Base-by-base conservation (phyloP, 2,113 vertebrate species). In the Pygoscelis adeliae region DNA sequence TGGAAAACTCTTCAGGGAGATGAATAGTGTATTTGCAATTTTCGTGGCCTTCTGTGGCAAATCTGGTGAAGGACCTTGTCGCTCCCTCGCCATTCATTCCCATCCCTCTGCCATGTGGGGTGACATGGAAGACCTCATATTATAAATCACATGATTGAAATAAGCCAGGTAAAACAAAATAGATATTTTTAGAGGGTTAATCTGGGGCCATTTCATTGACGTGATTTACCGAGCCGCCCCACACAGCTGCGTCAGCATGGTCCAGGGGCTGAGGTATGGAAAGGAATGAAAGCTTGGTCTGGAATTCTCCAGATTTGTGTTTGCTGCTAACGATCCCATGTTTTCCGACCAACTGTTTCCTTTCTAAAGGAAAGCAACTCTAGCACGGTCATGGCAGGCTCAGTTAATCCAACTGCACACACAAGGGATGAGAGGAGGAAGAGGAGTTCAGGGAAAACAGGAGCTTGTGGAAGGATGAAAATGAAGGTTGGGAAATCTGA, bases 171-270 rank as follows among this genome's bases (percentile, higher is more conserved):
- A 40, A 87, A 91, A 26, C 1, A 74, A 78, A 77, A 55, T 8
- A 47, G 5, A 4, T 52, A 11, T 36, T 86, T 96, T 61, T 63
- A 4, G 32, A 77, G 13, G 14, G 11, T 47, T 80, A 59, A 42
- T 52, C 40, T 3, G 1, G 21, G 21, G 18, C 19, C 7, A 30
- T 73, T 78, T 73, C 7, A 34, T 27, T 30, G 32, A 12, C 0
- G 0, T 70, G 23, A 70, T 86, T 92, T 83, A 89, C 15, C 2
- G 1, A 69, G 38, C 2, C 0, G 3, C 22, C n/a, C 40, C 29
- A 38, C 1, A 1, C 10, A 66, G 40, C 50, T 52, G 13, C 4
- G 0, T 65, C 14, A 65, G 10, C 5, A 8, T 9, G 6, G 13
- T 81, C 21, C 40, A 34, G 32, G 9, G 15, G 3, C 23, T 1